phyloP scores from a whole-genome alignment of 1,140 invertebrate genomes.

The Tetragonula clypearis region DNA sequence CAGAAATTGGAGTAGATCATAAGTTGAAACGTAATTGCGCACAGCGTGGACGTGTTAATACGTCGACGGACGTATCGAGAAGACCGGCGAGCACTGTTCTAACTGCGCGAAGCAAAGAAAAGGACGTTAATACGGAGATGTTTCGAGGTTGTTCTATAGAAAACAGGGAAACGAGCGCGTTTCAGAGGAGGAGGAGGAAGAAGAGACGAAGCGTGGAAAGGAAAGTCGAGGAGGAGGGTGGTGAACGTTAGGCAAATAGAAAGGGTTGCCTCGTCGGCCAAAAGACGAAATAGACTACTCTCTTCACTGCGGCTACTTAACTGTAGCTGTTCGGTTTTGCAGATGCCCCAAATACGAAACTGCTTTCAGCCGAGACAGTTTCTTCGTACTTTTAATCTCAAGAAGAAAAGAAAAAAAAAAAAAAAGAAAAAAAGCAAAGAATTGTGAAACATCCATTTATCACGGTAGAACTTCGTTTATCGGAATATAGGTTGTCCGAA shows the following conservation, averaged over 20 bases:
- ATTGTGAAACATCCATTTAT: not conserved
- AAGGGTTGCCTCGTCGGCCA: not conserved
- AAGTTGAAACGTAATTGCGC: not conserved
- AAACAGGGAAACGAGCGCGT: not conserved
- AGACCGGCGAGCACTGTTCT: not conserved
- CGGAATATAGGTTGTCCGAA: not conserved
- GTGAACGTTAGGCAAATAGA: not conserved
- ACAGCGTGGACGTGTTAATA: not conserved
- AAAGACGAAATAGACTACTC: not conserved
- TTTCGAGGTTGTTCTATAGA: conserved; percentile 17
- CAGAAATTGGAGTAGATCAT: not conserved
- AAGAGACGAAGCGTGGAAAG: not conserved
- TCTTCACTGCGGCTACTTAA: not conserved
- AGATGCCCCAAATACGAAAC: conserved; percentile 9
- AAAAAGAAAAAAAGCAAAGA: too few relatives aligned
- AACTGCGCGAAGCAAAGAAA: not conserved
- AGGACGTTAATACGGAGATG: conserved; percentile 16
- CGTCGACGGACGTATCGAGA: not conserved
- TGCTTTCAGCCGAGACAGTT: not conserved
- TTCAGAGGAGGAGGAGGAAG: not conserved
- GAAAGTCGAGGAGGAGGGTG: not conserved
- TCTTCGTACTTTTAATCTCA: too few relatives aligned
- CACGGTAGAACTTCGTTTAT: not conserved
- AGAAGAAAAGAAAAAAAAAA: too few relatives aligned
- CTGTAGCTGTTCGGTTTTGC: not conserved